Conservation (phyloP, 2,888 invertebrate species). For the Cosmorhoe ocellata region DNA sequence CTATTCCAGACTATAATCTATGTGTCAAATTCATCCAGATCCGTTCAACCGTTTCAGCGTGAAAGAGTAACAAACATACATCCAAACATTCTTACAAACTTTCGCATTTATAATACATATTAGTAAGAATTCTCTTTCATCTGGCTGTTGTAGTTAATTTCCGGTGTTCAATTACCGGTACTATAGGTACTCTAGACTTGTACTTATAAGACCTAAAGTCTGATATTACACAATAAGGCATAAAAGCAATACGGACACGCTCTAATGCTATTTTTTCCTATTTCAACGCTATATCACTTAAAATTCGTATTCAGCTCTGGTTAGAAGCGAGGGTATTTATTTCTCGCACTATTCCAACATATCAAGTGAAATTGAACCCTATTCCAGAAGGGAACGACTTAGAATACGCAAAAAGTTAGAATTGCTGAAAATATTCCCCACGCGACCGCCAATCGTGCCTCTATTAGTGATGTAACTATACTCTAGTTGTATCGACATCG, state of each 20-base stretch:
- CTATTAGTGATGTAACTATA: constrained; percentile 17
- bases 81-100: too few species aligned
- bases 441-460: constrained; percentile 24
- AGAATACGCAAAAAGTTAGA: constrained; percentile 17
- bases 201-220: too few species aligned
- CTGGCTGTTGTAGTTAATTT: too few species aligned
- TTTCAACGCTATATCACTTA: constrained; percentile 22
- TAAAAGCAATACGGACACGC: not conserved
- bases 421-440: constrained; percentile 24
- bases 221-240: too few species aligned
- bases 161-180: too few species aligned
- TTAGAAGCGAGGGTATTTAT: constrained; percentile 18
- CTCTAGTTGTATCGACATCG: constrained; percentile 16
- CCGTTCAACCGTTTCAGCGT: too few species aligned
- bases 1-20: too few species aligned
- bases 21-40: too few species aligned
- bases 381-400: constrained; percentile 7
- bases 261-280: not conserved
- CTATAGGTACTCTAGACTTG: too few species aligned
- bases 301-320: constrained; percentile 28
- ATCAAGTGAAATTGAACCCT: constrained; percentile 22
- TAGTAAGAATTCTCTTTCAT: too few species aligned
- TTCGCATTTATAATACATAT: too few species aligned
- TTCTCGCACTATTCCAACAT: constrained; percentile 17
- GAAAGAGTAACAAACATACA: too few species aligned